Evolutionary conservation across 2,888 invertebrate species (phyloP).

Genomic region (Galeopsomyia nigrocyanea): DNA sequence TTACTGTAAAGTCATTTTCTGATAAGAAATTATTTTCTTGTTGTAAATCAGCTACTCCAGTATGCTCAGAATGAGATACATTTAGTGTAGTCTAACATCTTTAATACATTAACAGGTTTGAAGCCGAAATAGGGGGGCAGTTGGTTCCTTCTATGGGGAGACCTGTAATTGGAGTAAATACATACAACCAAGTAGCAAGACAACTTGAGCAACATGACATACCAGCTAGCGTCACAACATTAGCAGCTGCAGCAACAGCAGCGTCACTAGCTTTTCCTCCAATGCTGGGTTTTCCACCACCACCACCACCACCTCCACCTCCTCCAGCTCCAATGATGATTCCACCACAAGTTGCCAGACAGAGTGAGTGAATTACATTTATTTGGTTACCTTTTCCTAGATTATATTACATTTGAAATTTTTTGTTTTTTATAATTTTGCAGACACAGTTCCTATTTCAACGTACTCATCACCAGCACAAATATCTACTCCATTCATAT

Average conservation of each 20-base stretch:
- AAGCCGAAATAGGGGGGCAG: slow-evolving; percentile 86
- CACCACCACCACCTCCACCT: slow-evolving; percentile 79
- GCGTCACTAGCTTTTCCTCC: slow-evolving; percentile 68
- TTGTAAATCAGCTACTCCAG: not conserved
- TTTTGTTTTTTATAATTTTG: slow-evolving; percentile 13
- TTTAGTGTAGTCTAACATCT: not conserved
- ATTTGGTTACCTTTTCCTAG: not conserved
- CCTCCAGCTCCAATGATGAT: slow-evolving; percentile 78
- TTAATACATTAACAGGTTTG: slow-evolving; percentile 76
- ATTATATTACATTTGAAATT: slow-evolving; percentile 1
- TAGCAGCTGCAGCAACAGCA: slow-evolving; percentile 65
- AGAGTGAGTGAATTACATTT: slow-evolving; percentile 55
- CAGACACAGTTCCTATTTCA: slow-evolving; percentile 62
- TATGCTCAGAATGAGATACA: no score
- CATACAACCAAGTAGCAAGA: slow-evolving; percentile 78
- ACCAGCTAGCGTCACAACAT: slow-evolving; percentile 61
- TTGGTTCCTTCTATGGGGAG: slow-evolving; percentile 72
- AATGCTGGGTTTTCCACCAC: slow-evolving; percentile 74
- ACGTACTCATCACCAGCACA: slow-evolving; percentile 67
- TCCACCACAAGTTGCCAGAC: slow-evolving; percentile 76
- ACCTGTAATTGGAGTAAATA: slow-evolving; percentile 80
- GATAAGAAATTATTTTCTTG: slow-evolving; percentile 5
- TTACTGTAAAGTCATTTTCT: slow-evolving; percentile 7
- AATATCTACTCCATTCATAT: slow-evolving; percentile 63
- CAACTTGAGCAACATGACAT: slow-evolving; percentile 75